Conservation (phyloP, 2,888 invertebrate species). For the Barypeithes pellucidus region DNA sequence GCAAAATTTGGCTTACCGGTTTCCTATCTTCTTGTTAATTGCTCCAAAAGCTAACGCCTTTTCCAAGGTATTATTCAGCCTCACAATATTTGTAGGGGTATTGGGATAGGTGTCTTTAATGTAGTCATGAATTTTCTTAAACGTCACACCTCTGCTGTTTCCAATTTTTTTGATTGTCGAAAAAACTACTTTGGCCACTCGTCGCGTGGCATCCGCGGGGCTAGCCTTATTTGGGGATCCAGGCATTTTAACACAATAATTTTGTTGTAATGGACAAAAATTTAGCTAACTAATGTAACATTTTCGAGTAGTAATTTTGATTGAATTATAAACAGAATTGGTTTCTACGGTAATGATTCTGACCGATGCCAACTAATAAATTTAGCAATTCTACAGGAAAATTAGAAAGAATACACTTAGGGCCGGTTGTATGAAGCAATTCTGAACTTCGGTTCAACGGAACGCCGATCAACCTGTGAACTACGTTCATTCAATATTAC, state of each 20-base stretch:
- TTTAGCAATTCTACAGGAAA: too few relatives aligned
- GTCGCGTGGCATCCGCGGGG: constrained; percentile 47
- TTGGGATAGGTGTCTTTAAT: constrained; percentile 58
- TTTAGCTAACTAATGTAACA: constrained; percentile 24
- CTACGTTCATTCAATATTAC: too few relatives aligned
- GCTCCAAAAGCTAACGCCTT: constrained; percentile 61
- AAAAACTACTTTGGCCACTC: constrained; percentile 58
- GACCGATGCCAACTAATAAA: constrained; percentile 12
- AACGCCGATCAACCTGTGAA: too few relatives aligned
- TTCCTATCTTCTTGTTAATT: constrained; percentile 56
- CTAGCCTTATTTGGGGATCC: constrained; percentile 10
- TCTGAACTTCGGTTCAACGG: too few relatives aligned
- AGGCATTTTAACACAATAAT: constrained; percentile 50
- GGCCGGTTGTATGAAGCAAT: too few relatives aligned
- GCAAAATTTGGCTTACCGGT: constrained; percentile 39
- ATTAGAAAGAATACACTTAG: too few relatives aligned
- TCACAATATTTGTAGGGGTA: constrained; percentile 56
- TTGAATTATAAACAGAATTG: constrained; percentile 9
- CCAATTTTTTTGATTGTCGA: constrained; percentile 59
- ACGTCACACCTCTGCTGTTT: constrained; percentile 56
- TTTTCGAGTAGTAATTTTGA: constrained; percentile 34
- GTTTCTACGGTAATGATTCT: constrained; percentile 1
- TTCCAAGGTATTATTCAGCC: constrained; percentile 57
- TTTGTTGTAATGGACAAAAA: constrained; percentile 34
- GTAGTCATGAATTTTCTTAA: constrained; percentile 59